Evolutionary conservation across 2,888 invertebrate genomes (phyloP), one percentile per base, ranked within the genome.

Genomic region (Erannis defoliaria): DNA sequence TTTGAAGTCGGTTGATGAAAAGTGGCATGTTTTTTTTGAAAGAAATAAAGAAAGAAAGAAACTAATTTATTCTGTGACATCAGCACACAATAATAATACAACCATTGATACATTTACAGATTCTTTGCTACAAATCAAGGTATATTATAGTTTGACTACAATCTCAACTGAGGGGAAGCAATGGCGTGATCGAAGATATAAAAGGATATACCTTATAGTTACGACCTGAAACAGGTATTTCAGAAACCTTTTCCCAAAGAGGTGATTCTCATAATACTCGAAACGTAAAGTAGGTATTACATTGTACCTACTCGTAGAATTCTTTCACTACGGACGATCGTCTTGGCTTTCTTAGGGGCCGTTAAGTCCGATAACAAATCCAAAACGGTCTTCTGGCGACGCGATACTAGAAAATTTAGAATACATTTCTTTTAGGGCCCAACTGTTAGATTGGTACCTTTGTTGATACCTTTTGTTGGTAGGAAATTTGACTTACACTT

Each of bases 311-410:
- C 19, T 46, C 19, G 46, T 33, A 18, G 46, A 18, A 31, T 46
- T 46, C 46, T 31, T 46, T 38, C 37, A 12, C 16, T 37, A 37
- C 6, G 6, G 35, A 19, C 9, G 9, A 26, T 29, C 33, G n/a
- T 23, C 43, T 23, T 19, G 40, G 42, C 23, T 54, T 45, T 19
- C 35, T 26, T 19, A 54, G 18, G 31, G 45, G 40, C 23, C 29
- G 42, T 56, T 56, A 40, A 49, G 38, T 55, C 37, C 42, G 42
- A 33, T 49, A 56, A 49, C 40, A 49, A 49, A 56, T 14, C 46
- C 37, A 33, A 23, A 56, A 49, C 33, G 48, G 31, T 42, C 31
- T n/a, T 56, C 21, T 33, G 31, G 12, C 9, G 49, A 23, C 16
- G 31, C 35, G 45, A 55, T 55, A 45, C 45, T 16, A 37, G 35